Conservation (phyloP, 2,888 invertebrate genomes). For the Craniophora ligustri region DNA sequence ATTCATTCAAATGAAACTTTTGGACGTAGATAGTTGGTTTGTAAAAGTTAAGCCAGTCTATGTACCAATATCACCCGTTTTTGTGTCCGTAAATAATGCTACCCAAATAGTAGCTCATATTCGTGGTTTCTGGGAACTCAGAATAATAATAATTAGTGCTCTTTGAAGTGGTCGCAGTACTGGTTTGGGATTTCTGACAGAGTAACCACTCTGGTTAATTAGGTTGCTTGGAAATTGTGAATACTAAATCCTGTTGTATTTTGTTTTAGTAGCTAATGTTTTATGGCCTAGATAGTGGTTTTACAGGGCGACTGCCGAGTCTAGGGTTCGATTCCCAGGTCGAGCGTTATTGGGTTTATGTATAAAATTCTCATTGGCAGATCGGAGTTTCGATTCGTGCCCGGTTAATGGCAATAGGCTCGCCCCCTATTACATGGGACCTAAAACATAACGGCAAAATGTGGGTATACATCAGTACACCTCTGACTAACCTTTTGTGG, state of each 20-base stretch:
- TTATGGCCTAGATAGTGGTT: too few species aligned
- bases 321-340: too few species aligned
- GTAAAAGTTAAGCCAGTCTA: conserved; percentile 2
- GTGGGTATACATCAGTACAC: too few species aligned
- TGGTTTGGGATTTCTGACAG: conserved; percentile 13
- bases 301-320: too few species aligned
- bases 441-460: too few species aligned
- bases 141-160: conserved; percentile 22
- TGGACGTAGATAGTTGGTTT: neutral
- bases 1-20: conserved; percentile 15
- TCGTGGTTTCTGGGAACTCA: conserved; percentile 1
- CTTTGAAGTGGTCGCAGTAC: conserved; percentile 23
- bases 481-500: too few species aligned
- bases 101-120: conserved; percentile 18
- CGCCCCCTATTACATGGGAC: too few species aligned
- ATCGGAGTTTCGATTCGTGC: too few species aligned
- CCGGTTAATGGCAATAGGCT: too few species aligned
- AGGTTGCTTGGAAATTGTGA: conserved; percentile 1
- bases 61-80: conserved; percentile 14
- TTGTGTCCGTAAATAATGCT: conserved; percentile 10
- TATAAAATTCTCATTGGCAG: too few species aligned
- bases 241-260: neutral
- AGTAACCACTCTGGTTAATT: conserved; percentile 14
- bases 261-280: too few species aligned
- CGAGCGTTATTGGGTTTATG: too few species aligned